phyloP scores from a whole-genome alignment of 1,140 invertebrate species.

The Drosophila auraria region DNA sequence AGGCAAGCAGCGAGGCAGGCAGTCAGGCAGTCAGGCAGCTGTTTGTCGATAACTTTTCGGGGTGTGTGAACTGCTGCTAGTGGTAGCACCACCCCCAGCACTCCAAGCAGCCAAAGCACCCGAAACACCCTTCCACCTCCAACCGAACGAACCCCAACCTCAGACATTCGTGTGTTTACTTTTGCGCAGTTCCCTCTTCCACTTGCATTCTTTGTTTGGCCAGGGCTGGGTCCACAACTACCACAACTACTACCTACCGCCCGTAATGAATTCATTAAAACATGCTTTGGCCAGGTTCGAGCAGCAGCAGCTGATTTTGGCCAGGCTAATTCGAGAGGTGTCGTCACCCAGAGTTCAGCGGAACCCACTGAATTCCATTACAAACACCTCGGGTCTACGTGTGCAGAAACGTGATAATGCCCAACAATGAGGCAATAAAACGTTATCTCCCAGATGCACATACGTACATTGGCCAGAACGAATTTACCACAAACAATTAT shows the following conservation, averaged over 20 bases:
- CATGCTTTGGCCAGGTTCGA: background rate
- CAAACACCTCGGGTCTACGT: constrained; percentile 9
- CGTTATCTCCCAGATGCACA: constrained; percentile 24
- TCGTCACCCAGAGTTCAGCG: constrained; percentile 27
- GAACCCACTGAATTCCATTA: constrained; percentile 13
- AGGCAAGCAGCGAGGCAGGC: background rate
- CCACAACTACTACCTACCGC: background rate
- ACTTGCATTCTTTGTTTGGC: constrained; percentile 47
- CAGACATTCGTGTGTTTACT: constrained; percentile 42
- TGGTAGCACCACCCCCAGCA: constrained; percentile 9
- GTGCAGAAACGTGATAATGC: constrained; percentile 28
- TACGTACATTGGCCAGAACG: background rate
- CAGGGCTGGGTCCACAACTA: constrained; percentile 14
- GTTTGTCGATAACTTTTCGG: constrained; percentile 29
- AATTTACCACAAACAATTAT: constrained; percentile 13
- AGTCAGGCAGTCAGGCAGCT: constrained; percentile 9
- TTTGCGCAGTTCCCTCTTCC: constrained; percentile 53
- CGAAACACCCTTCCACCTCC: background rate
- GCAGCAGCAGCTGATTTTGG: constrained; percentile 30
- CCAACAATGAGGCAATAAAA: constrained; percentile 26
- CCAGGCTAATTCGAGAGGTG: constrained; percentile 30
- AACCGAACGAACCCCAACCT: constrained; percentile 14
- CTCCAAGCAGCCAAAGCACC: background rate
- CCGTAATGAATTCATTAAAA: constrained; percentile 27
- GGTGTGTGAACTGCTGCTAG: constrained; percentile 30